Evolutionary conservation across 2,797 vertebrate species (phyloP).

Genomic region (Tokudaia muenninki): DNA sequence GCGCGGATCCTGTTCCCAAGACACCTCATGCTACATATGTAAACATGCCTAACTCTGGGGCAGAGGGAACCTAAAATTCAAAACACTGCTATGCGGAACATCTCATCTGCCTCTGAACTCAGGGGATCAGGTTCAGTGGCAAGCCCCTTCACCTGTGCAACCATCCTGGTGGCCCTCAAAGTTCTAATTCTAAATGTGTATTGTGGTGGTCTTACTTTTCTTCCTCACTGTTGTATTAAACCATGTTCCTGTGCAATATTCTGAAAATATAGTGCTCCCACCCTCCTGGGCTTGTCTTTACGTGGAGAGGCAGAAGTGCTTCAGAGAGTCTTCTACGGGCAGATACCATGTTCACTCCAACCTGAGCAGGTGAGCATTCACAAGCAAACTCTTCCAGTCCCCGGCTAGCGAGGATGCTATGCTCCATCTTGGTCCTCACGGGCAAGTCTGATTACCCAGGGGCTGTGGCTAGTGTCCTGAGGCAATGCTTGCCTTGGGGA

Average conservation of each 20-base stretch:
- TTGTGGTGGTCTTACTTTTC: background rate
- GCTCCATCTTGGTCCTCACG: background rate
- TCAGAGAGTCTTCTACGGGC: background rate
- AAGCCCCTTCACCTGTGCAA: background rate
- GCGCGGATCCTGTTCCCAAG: background rate
- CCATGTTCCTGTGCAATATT: background rate
- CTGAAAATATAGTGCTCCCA: background rate
- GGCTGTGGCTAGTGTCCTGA: background rate
- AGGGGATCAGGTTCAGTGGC: background rate
- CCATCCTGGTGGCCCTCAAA: background rate
- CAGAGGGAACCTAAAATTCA: no score
- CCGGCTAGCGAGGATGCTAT: no score
- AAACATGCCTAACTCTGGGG: background rate
- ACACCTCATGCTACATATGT: background rate
- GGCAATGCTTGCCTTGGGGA: background rate
- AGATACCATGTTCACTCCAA: no score
- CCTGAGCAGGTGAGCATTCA: background rate
- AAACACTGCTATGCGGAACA: background rate
- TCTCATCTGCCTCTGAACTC: background rate
- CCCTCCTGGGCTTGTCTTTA: background rate
- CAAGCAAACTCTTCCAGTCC: background rate
- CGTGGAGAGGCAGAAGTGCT: background rate
- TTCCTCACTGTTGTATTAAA: background rate
- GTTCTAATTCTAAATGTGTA: background rate
- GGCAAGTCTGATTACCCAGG: background rate